A percentile compares a stretch with the other conserved stretches of the same genome.
phyloP scores from a whole-genome alignment of 2,888 invertebrate species.

The Drosophila anomalipes region DNA sequence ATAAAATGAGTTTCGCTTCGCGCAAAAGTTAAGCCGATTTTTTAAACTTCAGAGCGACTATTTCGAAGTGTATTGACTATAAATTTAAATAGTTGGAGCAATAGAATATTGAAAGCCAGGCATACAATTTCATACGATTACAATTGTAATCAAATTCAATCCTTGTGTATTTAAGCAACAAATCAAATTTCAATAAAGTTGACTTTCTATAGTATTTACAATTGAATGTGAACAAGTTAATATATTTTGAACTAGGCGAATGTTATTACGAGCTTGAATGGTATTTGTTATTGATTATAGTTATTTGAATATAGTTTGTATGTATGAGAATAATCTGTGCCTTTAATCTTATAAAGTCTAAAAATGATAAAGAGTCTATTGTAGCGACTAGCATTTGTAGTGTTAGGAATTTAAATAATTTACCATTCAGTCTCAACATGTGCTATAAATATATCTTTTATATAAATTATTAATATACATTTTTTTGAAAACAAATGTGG shows the following conservation, averaged over 20 bases:
- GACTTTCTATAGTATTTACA: not conserved
- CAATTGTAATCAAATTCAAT: not conserved
- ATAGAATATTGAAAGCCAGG: not conserved
- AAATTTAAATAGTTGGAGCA: not conserved
- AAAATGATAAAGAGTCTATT: not conserved
- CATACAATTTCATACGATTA: not conserved
- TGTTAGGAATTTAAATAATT: not conserved
- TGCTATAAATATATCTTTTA: not conserved
- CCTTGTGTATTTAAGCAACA: no score
- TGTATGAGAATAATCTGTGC: no score
- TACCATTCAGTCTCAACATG: not conserved
- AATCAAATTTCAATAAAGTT: not conserved
- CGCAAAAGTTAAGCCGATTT: not conserved
- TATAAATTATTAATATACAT: not conserved
- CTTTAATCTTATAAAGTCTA: not conserved
- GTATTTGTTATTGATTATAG: not conserved
- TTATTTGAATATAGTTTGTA: no score
- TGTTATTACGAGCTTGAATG: no score
- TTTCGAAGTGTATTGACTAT: not conserved
- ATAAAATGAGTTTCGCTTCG: not conserved
- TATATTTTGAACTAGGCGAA: not conserved
- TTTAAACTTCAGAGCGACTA: not conserved
- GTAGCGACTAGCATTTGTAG: no score
- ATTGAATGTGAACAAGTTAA: not conserved
- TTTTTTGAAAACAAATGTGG: not conserved